These are phyloP conservation scores for Crypturellus undulatus DNA, from an alignment of 2,113 vertebrate species.

Conservation along the genomic window DNA sequence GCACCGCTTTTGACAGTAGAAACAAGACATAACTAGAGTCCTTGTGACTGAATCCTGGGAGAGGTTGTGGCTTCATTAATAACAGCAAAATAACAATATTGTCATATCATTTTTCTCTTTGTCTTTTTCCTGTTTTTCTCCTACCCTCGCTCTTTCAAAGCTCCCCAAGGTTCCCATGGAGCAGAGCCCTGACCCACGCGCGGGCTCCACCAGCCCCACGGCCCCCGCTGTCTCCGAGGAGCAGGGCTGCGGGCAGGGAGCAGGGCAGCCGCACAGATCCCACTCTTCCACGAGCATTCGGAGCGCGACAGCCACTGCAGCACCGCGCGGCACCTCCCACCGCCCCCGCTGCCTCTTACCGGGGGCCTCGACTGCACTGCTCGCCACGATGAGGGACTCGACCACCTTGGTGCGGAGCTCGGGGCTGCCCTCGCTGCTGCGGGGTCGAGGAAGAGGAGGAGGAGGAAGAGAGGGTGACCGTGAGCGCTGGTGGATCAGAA, in stretches of 20 bases:
- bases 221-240: background rate
- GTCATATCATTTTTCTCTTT: too few relatives aligned
- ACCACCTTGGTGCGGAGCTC: constrained; percentile 82
- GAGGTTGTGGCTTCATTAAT: background rate
- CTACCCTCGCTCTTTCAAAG: too few relatives aligned
- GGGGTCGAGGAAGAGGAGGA: background rate
- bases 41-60: background rate
- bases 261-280: background rate
- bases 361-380: constrained; percentile 78
- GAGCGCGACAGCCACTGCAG: background rate
- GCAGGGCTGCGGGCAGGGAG: background rate
- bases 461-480: background rate
- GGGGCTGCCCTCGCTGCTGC: constrained; percentile 76
- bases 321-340: rapidly evolving
- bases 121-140: too few relatives aligned
- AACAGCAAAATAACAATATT: too few relatives aligned
- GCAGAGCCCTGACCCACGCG: too few relatives aligned
- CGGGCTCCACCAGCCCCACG: background rate
- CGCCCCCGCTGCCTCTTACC: constrained; percentile 60
- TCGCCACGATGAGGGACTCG: constrained; percentile 79
- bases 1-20: background rate
- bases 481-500: background rate
- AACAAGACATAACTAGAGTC: background rate
- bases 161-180: too few relatives aligned
- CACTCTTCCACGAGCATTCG: background rate